These are phyloP conservation scores for Acanthoscelides obtectus DNA, from an alignment of 2,888 invertebrate genomes.

Conservation along the genomic window DNA sequence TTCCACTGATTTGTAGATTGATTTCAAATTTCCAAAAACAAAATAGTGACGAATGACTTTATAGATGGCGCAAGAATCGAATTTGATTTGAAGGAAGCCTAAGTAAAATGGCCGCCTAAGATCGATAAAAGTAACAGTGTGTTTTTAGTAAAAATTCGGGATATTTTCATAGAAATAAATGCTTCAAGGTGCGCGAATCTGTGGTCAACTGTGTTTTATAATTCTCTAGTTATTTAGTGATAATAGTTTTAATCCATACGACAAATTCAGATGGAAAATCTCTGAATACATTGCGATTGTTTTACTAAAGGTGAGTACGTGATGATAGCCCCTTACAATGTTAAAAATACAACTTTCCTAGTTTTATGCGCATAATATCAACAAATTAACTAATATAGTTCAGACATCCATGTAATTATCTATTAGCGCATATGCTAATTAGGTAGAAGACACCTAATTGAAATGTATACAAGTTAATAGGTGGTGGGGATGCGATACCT, in stretches of 20 bases:
- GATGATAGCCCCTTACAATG: not conserved
- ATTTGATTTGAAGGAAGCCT: slow-evolving; percentile 27
- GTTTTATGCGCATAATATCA: not conserved
- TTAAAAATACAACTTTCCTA: not conserved
- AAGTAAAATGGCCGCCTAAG: slow-evolving; percentile 39
- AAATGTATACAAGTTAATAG: slow-evolving; percentile 37
- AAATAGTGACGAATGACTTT: not conserved
- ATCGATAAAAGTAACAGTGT: slow-evolving; percentile 40
- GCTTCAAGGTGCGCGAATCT: slow-evolving; percentile 14
- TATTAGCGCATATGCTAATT: slow-evolving; percentile 27
- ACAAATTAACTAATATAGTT: not conserved
- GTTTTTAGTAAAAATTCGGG: slow-evolving; percentile 33
- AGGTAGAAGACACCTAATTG: slow-evolving; percentile 38
- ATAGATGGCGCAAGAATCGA: slow-evolving; percentile 18
- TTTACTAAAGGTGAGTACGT: slow-evolving; percentile 34
- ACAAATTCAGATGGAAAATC: slow-evolving; percentile 4
- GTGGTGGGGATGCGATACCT: slow-evolving; percentile 34
- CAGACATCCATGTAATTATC: not conserved
- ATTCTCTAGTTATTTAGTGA: slow-evolving; percentile 14
- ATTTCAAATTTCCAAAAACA: no score
- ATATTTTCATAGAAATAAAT: slow-evolving; percentile 28
- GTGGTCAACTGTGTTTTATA: slow-evolving; percentile 16
- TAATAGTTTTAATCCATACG: slow-evolving; percentile 3
- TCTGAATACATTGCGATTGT: slow-evolving; percentile 37
- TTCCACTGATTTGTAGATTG: no score